Conservation (phyloP, 2,113 vertebrate genomes). For the Tychaedon coryphoeus region DNA sequence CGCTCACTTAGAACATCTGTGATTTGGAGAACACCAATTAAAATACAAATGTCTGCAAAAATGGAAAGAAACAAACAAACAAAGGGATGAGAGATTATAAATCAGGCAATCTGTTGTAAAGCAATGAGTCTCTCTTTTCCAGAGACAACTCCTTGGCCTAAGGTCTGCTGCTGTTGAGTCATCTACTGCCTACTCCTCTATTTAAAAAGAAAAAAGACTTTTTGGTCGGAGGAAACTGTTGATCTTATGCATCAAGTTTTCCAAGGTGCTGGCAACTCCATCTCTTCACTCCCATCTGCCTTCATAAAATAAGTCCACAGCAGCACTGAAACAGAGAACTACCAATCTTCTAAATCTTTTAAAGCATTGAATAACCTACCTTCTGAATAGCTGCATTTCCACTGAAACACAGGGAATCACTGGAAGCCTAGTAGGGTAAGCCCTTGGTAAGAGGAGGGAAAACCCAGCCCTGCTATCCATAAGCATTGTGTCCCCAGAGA, state of each 20-base stretch:
- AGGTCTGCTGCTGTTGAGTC: conserved; percentile 30
- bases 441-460: not conserved
- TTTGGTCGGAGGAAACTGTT: not conserved
- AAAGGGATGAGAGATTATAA: conserved; percentile 58
- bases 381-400: not conserved
- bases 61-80: conserved; percentile 40
- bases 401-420: not conserved
- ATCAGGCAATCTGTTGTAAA: conserved; percentile 44
- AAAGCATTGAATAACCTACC: not conserved
- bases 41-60: conserved; percentile 52
- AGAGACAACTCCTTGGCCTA: not conserved
- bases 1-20: not conserved
- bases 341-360: not conserved
- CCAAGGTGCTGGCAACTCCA: conserved; percentile 21
- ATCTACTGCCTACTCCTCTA: not conserved
- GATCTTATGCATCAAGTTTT: conserved; percentile 4
- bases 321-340: not conserved
- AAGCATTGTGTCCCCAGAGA: not conserved
- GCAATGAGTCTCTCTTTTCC: conserved; percentile 30
- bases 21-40: not conserved
- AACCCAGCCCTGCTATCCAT: not conserved
- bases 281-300: not conserved
- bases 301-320: not conserved
- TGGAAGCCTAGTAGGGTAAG: not conserved
- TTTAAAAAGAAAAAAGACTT: not conserved